Percentiles rank a stretch among this genome's conserved stretches.
These are phyloP conservation scores for Spodoptera picta DNA, from an alignment of 2,888 invertebrate genomes.

Conservation along the genomic window DNA sequence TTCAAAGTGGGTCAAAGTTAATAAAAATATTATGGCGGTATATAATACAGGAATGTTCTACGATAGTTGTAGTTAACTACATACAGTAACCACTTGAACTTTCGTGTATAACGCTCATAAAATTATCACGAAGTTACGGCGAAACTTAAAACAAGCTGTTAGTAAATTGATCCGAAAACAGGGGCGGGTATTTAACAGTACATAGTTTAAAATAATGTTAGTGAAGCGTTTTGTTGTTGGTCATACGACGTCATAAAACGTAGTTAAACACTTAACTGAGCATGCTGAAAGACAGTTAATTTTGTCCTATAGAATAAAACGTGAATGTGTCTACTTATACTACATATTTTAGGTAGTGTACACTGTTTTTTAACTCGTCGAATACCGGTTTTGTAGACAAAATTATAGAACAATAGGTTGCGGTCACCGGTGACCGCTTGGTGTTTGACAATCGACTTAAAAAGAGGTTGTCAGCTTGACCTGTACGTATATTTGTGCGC, in stretches of 20 bases:
- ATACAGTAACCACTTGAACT: constrained; percentile 70
- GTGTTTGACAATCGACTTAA: too few relatives aligned
- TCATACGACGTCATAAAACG: background rate
- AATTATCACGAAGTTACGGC: constrained; percentile 80
- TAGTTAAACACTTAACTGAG: background rate
- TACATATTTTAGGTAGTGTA: too few relatives aligned
- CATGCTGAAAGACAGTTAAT: too few relatives aligned
- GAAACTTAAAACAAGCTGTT: constrained; percentile 79
- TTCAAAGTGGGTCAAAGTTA: constrained; percentile 67
- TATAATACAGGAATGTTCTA: constrained; percentile 60
- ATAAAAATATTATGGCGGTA: constrained; percentile 57
- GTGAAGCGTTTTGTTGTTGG: constrained; percentile 17
- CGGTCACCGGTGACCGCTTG: too few relatives aligned
- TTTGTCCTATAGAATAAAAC: too few relatives aligned
- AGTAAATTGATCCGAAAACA: constrained; percentile 76
- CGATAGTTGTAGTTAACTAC: constrained; percentile 60
- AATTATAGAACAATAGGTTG: too few relatives aligned
- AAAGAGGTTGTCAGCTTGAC: too few relatives aligned
- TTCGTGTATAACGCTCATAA: constrained; percentile 83
- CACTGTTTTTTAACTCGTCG: too few relatives aligned
- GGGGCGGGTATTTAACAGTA: constrained; percentile 55
- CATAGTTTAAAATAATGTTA: constrained; percentile 34
- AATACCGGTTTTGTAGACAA: too few relatives aligned
- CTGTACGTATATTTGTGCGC: too few relatives aligned
- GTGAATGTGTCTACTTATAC: too few relatives aligned